Evolutionary conservation across 2,113 vertebrate genomes (phyloP).

Genomic region (Megalops atlanticus): DNA sequence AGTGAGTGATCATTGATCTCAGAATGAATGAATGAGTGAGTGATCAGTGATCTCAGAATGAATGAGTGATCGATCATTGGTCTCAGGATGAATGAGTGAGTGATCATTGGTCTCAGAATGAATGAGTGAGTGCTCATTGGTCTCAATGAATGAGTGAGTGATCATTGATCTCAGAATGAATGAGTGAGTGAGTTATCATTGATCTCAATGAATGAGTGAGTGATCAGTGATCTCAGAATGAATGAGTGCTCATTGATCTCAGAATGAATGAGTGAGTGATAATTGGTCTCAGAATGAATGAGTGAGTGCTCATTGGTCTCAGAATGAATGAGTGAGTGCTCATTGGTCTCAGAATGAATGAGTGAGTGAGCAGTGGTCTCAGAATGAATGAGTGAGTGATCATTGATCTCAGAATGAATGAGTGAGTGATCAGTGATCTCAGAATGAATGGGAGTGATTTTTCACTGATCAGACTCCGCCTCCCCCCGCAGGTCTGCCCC

Average conservation of each 20-base stretch:
- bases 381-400: background rate
- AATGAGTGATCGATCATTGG: background rate
- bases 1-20: background rate
- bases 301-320: background rate
- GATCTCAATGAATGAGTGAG: background rate
- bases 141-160: background rate
- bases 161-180: too few relatives aligned
- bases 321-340: background rate
- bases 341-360: background rate
- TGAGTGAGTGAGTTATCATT: background rate
- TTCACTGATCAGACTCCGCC: background rate
- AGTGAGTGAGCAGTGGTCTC: too few relatives aligned
- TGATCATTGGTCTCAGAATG: too few relatives aligned
- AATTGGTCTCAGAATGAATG: too few relatives aligned
- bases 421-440: background rate
- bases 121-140: background rate
- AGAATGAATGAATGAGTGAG: background rate
- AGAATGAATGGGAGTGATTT: background rate
- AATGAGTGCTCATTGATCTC: background rate
- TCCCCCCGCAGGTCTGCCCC: slow-evolving; percentile 71
- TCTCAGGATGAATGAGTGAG: background rate
- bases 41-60: background rate
- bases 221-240: background rate
- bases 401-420: background rate
- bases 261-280: too few relatives aligned